Base-by-base conservation (phyloP, 92 coral and sea anemone species). In the Palythoa grandiflora region DNA sequence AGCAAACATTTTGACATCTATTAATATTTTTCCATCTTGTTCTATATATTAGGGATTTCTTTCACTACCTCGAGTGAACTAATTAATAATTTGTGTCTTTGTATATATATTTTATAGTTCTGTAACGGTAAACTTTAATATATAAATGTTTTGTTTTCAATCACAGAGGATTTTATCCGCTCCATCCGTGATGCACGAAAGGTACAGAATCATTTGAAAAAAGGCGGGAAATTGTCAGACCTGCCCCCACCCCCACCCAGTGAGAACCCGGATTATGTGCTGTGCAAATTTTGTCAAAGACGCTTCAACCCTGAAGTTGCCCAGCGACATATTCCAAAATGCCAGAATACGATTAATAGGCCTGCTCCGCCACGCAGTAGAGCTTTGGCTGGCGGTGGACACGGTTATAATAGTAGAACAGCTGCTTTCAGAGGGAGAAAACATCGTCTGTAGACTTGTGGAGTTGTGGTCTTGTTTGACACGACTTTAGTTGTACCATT, bases 241-340 rank as follows among this genome's bases (percentile, higher is more conserved):
- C 90, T 97, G 11, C 99, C 99, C 76, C 99, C 99, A 8, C 99
- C 99, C 11, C 98, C 95, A 2, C 95, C 98, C 0, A 97, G 98
- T 87, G 99, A 95, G 86, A 97, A 97, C 83, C 99, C 99, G 68
- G 98, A 97, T 87, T 97, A 97, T 59, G 98, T 97, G 50, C 85
- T 89, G 57, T 97, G 99, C 76, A 91, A 89, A 79, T 93, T 91
- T 87, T 97, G 99, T 72, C 94, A 93, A 54, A 84, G 99, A 52
- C 86, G 99, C 47, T 97, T 97, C 87, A 94, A 94, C 50, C 99
- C 99, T 7, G 93, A 93, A 51, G 98, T 96, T 17, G 99, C 99
- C 10, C 98, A 94, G 81, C 87, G 99, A 10, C 99, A 97, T 86
- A 97, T 97, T n/a, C 99, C 99, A 35, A 95, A 95, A 84, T 97